Percentiles rank a stretch among this genome's conserved stretches.
Conservation (phyloP, 2,888 invertebrate genomes). For the Xylophagus ater region DNA sequence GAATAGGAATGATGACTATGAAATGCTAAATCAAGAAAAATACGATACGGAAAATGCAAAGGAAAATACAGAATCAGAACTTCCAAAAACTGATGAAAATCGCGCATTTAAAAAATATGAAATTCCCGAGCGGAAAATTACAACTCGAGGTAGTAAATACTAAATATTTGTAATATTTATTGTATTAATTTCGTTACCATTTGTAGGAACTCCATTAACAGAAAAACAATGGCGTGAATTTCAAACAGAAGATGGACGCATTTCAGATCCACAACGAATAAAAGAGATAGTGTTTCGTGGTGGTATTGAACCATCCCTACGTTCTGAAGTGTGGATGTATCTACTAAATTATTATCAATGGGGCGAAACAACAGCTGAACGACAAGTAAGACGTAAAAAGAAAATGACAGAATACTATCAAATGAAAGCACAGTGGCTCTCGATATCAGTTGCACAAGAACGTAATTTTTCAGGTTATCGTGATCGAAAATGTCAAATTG, state of each 20-base stretch:
- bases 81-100: too few relatives aligned
- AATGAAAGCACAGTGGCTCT: slow-evolving; percentile 96
- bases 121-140: slow-evolving; percentile 12
- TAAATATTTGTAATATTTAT: too few relatives aligned
- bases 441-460: slow-evolving; percentile 80
- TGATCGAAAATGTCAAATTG: slow-evolving; percentile 86
- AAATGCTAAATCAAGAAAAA: slow-evolving; percentile 24
- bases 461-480: slow-evolving; percentile 75
- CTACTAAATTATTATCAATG: slow-evolving; percentile 80
- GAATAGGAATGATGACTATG: slow-evolving; percentile 28
- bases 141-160: slow-evolving; percentile 26
- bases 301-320: slow-evolving; percentile 64
- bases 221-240: slow-evolving; percentile 72
- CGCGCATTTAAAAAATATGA: too few relatives aligned
- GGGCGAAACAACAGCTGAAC: slow-evolving; percentile 62
- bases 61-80: too few relatives aligned
- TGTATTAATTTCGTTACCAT: too few relatives aligned
- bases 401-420: slow-evolving; percentile 79
- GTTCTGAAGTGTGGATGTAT: slow-evolving; percentile 89
- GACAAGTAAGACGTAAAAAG: slow-evolving; percentile 55
- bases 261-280: slow-evolving; percentile 65
- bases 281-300: slow-evolving; percentile 86
- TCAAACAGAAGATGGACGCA: slow-evolving; percentile 68
- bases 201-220: slow-evolving; percentile 53
- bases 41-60: slow-evolving; percentile 3